phyloP scores from a whole-genome alignment of 2,888 invertebrate species.

The Tridacna crocea region DNA sequence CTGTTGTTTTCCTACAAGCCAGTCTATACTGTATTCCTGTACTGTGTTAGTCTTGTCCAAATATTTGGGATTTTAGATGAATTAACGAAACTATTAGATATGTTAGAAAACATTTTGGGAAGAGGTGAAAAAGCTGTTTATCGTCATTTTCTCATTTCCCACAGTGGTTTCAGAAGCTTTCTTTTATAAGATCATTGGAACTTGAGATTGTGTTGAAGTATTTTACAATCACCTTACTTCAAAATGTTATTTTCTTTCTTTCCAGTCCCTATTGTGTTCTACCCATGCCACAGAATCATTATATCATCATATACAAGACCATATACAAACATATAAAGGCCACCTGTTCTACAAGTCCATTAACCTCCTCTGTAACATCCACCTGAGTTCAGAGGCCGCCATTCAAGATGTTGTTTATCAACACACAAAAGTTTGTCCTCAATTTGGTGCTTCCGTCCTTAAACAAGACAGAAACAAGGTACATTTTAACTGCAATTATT shows the following conservation, averaged over 20 bases:
- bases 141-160: too few species aligned
- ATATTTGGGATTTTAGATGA: too few species aligned
- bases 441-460: slow-evolving; percentile 66
- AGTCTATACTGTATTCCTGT: too few species aligned
- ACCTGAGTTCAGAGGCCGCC: slow-evolving; percentile 57
- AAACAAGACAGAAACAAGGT: slow-evolving; percentile 63
- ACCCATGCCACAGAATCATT: slow-evolving; percentile 41
- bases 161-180: too few species aligned
- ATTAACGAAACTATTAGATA: too few species aligned
- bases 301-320: slow-evolving; percentile 43
- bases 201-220: neutral
- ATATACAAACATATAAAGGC: slow-evolving; percentile 23
- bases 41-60: too few species aligned
- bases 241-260: neutral
- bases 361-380: slow-evolving; percentile 65
- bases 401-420: slow-evolving; percentile 61
- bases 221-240: too few species aligned
- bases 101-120: too few species aligned
- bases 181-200: neutral
- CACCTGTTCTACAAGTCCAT: slow-evolving; percentile 66
- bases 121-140: too few species aligned
- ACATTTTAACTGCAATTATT: neutral
- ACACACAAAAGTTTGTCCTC: slow-evolving; percentile 64
- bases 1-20: too few species aligned
- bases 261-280: slow-evolving; percentile 70